Conservation (phyloP, 2,797 vertebrate species). For the Acrossocheilus fasciatus region DNA sequence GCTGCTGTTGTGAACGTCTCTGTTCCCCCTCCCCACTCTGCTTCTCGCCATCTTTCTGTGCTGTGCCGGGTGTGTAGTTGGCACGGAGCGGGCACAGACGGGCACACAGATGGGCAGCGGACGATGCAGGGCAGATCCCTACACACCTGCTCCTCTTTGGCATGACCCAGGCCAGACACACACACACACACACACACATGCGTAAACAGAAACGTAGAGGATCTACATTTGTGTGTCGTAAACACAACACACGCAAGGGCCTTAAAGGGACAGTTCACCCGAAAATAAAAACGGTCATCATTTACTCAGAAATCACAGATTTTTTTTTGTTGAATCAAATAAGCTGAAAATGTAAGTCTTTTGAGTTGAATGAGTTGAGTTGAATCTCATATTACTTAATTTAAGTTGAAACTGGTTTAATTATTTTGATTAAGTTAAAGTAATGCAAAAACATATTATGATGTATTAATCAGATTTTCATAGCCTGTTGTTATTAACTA, state of each 20-base stretch:
- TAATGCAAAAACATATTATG: not conserved
- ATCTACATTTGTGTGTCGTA: constrained; percentile 23
- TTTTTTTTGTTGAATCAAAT: not conserved
- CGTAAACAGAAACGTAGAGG: constrained; percentile 20
- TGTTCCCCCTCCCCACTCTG: constrained; percentile 25
- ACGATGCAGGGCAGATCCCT: constrained; percentile 79
- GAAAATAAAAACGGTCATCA: not conserved
- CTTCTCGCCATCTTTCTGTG: constrained; percentile 39
- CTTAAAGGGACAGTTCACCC: constrained; percentile 7
- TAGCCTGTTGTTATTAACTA: not conserved
- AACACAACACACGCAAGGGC: not conserved
- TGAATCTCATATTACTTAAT: not conserved
- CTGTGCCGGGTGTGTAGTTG: constrained; percentile 68
- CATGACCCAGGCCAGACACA: constrained; percentile 67
- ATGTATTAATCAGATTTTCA: not conserved
- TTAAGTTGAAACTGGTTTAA: not conserved
- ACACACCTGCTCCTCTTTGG: constrained; percentile 85
- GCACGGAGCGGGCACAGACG: constrained; percentile 84
- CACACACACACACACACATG: constrained; percentile 45
- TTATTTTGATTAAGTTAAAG: not conserved
- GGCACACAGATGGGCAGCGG: constrained; percentile 85
- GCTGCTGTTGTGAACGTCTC: constrained; percentile 15
- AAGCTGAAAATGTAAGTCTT: not conserved
- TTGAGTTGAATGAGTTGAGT: not conserved
- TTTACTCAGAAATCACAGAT: not conserved